phyloP scores from a whole-genome alignment of 37 sponge, comb jelly and placozoan genomes.

The Bolinopsis microptera region DNA sequence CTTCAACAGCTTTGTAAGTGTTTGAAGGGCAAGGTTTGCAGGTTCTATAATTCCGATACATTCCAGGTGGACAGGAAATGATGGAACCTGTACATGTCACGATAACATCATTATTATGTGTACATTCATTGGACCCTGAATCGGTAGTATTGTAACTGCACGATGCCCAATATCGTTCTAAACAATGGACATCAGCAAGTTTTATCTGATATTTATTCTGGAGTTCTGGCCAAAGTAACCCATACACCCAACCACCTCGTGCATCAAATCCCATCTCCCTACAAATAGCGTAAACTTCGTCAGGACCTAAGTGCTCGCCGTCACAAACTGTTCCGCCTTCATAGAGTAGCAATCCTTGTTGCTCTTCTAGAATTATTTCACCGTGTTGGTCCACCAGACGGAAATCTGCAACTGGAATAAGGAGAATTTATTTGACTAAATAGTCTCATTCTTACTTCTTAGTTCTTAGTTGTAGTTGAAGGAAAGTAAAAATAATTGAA shows the following conservation, averaged over 20 bases:
- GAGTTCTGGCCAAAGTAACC: background rate
- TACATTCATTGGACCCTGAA: background rate
- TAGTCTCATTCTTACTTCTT: too few relatives aligned
- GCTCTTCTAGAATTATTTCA: background rate
- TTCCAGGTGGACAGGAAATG: background rate
- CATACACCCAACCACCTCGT: background rate
- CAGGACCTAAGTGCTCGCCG: background rate
- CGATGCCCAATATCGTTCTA: background rate
- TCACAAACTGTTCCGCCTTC: background rate
- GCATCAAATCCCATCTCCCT: background rate
- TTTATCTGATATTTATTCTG: background rate
- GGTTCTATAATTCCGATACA: background rate
- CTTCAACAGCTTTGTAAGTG: background rate
- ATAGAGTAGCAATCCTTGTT: background rate
- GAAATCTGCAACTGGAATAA: background rate
- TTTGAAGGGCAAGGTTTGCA: background rate
- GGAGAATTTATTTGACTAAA: too few relatives aligned
- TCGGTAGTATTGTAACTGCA: background rate
- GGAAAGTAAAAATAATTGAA: too few relatives aligned
- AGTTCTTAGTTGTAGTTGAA: too few relatives aligned
- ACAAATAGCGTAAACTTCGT: background rate
- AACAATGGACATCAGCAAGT: background rate
- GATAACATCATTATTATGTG: background rate
- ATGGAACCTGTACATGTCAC: background rate
- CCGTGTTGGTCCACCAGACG: background rate